Evolutionary conservation across 2,888 invertebrate genomes (phyloP).

Genomic region (Rugalucina vietnamica): DNA sequence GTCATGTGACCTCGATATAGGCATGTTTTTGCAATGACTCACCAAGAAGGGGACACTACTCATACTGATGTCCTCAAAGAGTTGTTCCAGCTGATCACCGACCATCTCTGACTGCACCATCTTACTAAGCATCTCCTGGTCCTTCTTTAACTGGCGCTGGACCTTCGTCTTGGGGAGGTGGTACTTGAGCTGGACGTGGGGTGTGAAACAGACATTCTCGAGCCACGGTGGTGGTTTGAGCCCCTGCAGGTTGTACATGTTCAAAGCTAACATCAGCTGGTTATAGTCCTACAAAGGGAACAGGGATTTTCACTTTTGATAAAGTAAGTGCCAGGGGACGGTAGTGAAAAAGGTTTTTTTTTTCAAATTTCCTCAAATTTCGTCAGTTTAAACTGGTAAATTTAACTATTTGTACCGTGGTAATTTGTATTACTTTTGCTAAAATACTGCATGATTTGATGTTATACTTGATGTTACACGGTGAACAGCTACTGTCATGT

Average conservation of each 20-base stretch:
- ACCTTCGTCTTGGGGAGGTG: slow-evolving; percentile 59
- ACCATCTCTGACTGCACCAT: slow-evolving; percentile 55
- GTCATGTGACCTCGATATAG: no score
- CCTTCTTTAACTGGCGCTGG: slow-evolving; percentile 62
- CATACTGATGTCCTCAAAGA: slow-evolving; percentile 48
- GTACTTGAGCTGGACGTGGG: slow-evolving; percentile 58
- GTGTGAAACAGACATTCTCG: slow-evolving; percentile 59
- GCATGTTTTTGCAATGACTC: no score
- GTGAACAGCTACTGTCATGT: no score
- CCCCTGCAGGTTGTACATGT: slow-evolving; percentile 44
- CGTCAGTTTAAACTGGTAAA: no score
- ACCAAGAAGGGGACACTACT: slow-evolving; percentile 24
- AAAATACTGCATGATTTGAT: no score
- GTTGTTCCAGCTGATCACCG: slow-evolving; percentile 61
- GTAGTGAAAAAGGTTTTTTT: no score
- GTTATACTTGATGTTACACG: no score
- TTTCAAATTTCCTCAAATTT: no score
- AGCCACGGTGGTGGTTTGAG: slow-evolving; percentile 67
- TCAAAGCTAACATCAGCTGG: slow-evolving; percentile 43
- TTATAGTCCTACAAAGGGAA: slow-evolving; percentile 45
- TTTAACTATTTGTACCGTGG: no score
- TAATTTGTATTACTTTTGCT: no score
- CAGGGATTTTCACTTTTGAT: no score
- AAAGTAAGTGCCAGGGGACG: no score
- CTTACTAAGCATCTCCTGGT: slow-evolving; percentile 54